A percentile compares a stretch with the other conserved stretches of the same genome.
These are phyloP conservation scores for Cathartes aura DNA, from an alignment of 2,113 vertebrate species.

Conservation along the genomic window DNA sequence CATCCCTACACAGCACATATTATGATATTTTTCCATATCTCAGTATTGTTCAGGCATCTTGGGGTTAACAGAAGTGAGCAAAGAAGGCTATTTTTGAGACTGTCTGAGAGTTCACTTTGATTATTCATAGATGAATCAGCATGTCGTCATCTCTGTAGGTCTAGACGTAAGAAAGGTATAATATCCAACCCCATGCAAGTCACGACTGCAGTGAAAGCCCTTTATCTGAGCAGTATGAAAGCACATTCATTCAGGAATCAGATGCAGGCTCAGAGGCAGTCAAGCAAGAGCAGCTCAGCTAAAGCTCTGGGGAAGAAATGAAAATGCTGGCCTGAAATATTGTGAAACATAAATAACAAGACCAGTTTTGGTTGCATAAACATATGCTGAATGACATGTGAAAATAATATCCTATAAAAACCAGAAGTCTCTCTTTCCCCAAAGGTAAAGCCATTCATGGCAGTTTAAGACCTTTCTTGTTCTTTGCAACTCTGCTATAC, in stretches of 20 bases:
- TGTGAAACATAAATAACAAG: constrained; percentile 55
- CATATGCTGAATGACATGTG: not conserved
- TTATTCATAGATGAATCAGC: constrained; percentile 58
- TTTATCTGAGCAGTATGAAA: constrained; percentile 10
- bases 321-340: constrained; percentile 29
- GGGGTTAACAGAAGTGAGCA: not conserved
- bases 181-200: not conserved
- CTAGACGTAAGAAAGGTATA: not conserved
- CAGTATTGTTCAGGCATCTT: not conserved
- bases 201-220: not conserved
- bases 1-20: not conserved
- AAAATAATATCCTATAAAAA: not conserved
- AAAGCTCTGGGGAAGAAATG: constrained; percentile 49
- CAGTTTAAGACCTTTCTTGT: not conserved
- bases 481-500: not conserved
- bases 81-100: constrained; percentile 4
- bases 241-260: constrained; percentile 1
- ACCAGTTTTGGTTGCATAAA: not conserved
- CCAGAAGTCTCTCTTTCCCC: not conserved
- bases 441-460: not conserved
- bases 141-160: not conserved
- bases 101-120: not conserved
- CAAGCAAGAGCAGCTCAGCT: constrained; percentile 52
- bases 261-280: constrained; percentile 17
- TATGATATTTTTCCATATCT: not conserved